These are phyloP conservation scores for Ailuropoda melanoleuca DNA, from an alignment of 2,113 vertebrate genomes.

Conservation along the genomic window DNA sequence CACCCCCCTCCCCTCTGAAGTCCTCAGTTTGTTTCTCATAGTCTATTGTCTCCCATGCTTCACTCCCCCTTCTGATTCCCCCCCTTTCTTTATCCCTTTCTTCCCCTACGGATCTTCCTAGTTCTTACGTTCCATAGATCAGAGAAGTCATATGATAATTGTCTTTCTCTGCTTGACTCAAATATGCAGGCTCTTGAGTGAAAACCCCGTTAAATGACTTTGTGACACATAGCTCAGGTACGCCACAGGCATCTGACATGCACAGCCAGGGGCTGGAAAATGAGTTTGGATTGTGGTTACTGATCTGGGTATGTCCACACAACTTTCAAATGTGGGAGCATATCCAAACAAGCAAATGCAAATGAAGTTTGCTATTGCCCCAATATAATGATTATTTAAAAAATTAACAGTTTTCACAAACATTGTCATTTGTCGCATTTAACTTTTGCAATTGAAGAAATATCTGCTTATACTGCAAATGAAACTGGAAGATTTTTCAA, in stretches of 20 bases:
- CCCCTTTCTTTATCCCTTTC: no score
- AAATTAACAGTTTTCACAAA: not conserved
- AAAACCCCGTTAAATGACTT: not conserved
- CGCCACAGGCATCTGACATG: not conserved
- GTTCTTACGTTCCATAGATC: no score
- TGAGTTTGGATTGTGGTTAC: not conserved
- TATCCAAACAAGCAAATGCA: not conserved
- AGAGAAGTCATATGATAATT: no score
- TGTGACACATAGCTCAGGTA: not conserved
- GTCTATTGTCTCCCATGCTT: no score
- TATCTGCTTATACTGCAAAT: not conserved
- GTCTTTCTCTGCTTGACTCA: no score
- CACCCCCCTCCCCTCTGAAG: no score
- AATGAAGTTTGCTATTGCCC: not conserved
- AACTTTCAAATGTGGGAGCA: not conserved
- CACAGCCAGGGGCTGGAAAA: not conserved
- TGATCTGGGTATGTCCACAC: not conserved
- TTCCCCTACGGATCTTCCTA: no score
- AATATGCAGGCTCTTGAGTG: not conserved
- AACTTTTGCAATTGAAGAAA: conserved; percentile 34
- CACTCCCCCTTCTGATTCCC: no score
- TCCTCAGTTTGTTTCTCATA: no score
- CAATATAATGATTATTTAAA: not conserved
- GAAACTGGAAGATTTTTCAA: conserved; percentile 27
- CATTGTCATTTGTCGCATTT: not conserved